Evolutionary conservation across 2,113 vertebrate species (phyloP).

Genomic region (Promerops cafer): DNA sequence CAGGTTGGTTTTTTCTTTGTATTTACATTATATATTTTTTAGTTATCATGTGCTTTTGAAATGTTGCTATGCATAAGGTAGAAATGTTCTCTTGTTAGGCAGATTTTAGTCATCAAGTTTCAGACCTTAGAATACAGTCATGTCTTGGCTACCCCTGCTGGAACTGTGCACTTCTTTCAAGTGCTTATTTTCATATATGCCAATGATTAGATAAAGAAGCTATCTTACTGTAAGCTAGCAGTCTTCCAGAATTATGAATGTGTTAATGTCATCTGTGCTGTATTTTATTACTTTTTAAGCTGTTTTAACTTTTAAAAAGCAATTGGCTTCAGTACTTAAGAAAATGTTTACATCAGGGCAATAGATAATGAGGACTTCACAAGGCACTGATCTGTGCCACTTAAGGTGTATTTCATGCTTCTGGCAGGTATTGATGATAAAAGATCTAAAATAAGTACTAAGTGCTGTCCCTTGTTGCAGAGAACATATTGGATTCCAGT

Average conservation of each 20-base stretch:
- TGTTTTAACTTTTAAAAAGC: background rate
- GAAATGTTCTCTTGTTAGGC: background rate
- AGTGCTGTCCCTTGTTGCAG: background rate
- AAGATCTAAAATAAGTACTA: background rate
- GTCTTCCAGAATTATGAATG: background rate
- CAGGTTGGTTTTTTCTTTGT: background rate
- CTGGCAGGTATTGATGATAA: background rate
- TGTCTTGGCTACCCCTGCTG: background rate
- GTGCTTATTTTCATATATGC: background rate
- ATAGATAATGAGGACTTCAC: background rate
- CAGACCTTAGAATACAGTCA: background rate
- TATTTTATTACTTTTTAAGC: background rate
- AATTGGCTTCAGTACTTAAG: background rate
- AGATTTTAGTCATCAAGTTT: background rate
- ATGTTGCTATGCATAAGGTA: background rate
- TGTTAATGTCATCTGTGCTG: background rate
- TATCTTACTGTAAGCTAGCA: constrained; percentile 4
- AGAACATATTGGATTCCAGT: background rate
- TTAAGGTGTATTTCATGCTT: background rate
- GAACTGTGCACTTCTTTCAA: background rate
- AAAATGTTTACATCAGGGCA: background rate
- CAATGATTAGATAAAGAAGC: background rate
- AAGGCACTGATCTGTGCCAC: background rate
- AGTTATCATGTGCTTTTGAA: background rate
- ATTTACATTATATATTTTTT: background rate